A percentile compares a stretch with the other conserved stretches of the same genome.
phyloP scores from a whole-genome alignment of 2,113 vertebrate genomes.

The Hemiscyllium ocellatum region DNA sequence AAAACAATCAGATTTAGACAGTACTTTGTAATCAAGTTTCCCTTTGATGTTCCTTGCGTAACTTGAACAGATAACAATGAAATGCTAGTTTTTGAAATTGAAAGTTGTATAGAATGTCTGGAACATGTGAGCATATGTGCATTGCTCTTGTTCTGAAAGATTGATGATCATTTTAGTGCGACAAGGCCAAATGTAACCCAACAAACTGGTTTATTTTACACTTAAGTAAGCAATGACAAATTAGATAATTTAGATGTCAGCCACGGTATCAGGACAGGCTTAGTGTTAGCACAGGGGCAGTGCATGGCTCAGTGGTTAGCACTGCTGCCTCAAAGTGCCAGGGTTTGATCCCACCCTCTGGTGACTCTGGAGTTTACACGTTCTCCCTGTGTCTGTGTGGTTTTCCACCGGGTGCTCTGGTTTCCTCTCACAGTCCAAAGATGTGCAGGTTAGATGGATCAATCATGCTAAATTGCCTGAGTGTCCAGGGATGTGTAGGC shows the following conservation, averaged over 20 bases:
- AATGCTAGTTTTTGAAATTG: not conserved
- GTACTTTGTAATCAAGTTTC: not conserved
- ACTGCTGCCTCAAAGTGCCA: no score
- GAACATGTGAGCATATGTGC: not conserved
- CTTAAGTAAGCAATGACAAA: not conserved
- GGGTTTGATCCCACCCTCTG: no score
- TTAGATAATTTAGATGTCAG: not conserved
- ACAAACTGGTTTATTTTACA: not conserved
- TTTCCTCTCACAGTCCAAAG: no score
- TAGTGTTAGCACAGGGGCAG: no score
- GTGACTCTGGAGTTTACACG: no score
- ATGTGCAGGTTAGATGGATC: no score
- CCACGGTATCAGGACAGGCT: not conserved
- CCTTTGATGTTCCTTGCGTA: not conserved
- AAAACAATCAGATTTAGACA: no score
- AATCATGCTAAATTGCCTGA: no score
- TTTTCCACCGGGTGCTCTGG: no score
- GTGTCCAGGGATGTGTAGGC: no score
- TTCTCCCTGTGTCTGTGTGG: no score
- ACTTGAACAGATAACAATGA: not conserved
- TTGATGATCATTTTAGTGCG: not conserved
- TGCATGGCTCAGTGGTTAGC: no score
- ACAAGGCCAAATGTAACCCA: not conserved
- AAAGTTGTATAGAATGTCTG: not conserved
- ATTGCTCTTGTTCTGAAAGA: not conserved